phyloP scores from a whole-genome alignment of 2,113 vertebrate genomes.

The Elgaria multicarinata region DNA sequence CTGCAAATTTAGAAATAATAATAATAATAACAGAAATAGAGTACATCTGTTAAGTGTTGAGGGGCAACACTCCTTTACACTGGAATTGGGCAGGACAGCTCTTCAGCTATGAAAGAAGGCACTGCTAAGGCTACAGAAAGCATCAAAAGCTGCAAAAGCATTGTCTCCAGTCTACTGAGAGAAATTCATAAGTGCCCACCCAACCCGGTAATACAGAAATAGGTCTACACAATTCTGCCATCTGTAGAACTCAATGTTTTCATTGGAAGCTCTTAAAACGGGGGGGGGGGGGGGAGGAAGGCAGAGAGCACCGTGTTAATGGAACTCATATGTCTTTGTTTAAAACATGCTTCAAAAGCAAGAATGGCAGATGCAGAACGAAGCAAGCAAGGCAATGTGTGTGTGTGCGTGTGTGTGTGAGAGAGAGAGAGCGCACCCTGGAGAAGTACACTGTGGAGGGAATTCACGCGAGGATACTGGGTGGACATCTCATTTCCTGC shows the following conservation, averaged over 20 bases:
- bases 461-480: constrained; percentile 57
- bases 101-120: too few relatives aligned
- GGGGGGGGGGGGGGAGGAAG: neutral
- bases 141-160: neutral
- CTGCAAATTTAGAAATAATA: too few relatives aligned
- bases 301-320: constrained; percentile 43
- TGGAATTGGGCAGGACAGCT: too few relatives aligned
- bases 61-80: too few relatives aligned
- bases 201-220: neutral
- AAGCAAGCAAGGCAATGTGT: fast-evolving
- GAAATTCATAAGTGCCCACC: neutral
- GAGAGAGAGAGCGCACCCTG: too few relatives aligned
- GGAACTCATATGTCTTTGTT: constrained; percentile 62
- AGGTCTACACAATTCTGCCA: neutral
- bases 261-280: constrained; percentile 17
- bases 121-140: too few relatives aligned
- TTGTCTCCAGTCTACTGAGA: neutral
- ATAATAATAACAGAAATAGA: too few relatives aligned
- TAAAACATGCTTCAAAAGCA: constrained; percentile 47
- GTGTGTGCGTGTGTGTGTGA: too few relatives aligned
- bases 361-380: constrained; percentile 52
- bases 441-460: neutral
- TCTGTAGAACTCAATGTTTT: constrained; percentile 37
- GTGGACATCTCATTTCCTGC: neutral
- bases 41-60: too few relatives aligned